Percentiles rank a stretch among this genome's conserved stretches.
Evolutionary conservation across 2,113 vertebrate species (phyloP).

Genomic region (Microtus oregoni): DNA sequence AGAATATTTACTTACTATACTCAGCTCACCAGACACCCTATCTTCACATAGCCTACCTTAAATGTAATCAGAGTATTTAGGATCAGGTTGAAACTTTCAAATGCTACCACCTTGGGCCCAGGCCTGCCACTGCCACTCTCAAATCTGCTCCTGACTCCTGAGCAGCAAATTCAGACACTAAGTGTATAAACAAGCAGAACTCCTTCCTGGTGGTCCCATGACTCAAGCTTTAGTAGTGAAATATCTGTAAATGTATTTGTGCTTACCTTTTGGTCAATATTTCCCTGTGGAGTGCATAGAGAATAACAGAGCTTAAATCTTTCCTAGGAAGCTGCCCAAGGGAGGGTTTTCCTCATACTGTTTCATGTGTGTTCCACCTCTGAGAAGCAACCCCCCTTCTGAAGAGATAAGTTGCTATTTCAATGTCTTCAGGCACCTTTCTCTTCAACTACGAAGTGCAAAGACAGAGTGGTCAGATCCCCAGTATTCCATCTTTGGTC

Average conservation of each 20-base stretch:
- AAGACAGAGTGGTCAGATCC: too few species aligned
- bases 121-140: not conserved
- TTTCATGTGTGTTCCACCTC: too few species aligned
- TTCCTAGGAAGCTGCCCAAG: not conserved
- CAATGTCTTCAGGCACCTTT: not conserved
- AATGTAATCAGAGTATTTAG: not conserved
- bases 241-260: not conserved
- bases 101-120: too few species aligned
- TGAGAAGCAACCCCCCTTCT: not conserved
- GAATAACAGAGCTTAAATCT: not conserved
- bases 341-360: fast-evolving
- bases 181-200: too few species aligned
- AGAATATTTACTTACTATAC: not conserved
- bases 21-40: not conserved
- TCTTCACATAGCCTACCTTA: not conserved
- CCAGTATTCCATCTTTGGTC: not conserved
- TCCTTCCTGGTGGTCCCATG: not conserved
- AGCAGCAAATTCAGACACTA: too few species aligned
- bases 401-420: not conserved
- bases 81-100: not conserved
- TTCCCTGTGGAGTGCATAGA: not conserved
- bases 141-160: not conserved
- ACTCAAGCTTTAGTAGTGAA: not conserved
- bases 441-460: not conserved
- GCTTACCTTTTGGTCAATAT: not conserved